phyloP scores from a whole-genome alignment of 2,113 vertebrate genomes.

The Melanostigma gelatinosum region DNA sequence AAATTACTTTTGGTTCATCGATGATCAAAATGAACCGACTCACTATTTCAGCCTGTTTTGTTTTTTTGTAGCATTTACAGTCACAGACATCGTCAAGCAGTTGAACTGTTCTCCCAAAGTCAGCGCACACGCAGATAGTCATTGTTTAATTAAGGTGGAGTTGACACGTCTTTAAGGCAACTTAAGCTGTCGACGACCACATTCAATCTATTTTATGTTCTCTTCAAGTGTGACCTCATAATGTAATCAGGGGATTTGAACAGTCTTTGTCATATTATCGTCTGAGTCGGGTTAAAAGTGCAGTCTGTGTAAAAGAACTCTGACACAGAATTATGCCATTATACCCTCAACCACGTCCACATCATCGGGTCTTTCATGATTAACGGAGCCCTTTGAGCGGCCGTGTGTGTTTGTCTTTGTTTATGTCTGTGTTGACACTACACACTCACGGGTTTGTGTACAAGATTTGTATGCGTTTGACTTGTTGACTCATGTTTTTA shows the following conservation, averaged over 20 bases:
- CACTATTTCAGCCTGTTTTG: neutral
- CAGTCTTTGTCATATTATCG: neutral
- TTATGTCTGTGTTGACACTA: slow-evolving; percentile 23
- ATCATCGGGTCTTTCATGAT: slow-evolving; percentile 22
- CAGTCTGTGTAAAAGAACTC: neutral
- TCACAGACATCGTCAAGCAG: neutral
- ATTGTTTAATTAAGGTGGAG: neutral
- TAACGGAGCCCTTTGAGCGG: neutral
- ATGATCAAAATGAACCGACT: neutral
- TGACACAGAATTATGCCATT: slow-evolving; percentile 5
- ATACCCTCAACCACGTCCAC: slow-evolving; percentile 1
- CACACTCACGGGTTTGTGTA: slow-evolving; percentile 15
- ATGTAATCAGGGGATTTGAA: neutral
- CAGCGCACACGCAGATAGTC: neutral
- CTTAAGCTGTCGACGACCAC: neutral
- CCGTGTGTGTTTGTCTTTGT: slow-evolving; percentile 40
- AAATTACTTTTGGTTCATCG: neutral
- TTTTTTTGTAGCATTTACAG: neutral
- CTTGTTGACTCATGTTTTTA: slow-evolving; percentile 66
- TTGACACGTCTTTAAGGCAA: neutral
- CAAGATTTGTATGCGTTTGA: slow-evolving; percentile 41
- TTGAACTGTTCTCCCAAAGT: neutral
- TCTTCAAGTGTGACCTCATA: too few relatives aligned
- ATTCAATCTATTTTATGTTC: neutral
- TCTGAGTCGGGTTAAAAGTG: neutral